Base-by-base conservation (phyloP, 2,113 vertebrate genomes). In the Ciconia maguari region DNA sequence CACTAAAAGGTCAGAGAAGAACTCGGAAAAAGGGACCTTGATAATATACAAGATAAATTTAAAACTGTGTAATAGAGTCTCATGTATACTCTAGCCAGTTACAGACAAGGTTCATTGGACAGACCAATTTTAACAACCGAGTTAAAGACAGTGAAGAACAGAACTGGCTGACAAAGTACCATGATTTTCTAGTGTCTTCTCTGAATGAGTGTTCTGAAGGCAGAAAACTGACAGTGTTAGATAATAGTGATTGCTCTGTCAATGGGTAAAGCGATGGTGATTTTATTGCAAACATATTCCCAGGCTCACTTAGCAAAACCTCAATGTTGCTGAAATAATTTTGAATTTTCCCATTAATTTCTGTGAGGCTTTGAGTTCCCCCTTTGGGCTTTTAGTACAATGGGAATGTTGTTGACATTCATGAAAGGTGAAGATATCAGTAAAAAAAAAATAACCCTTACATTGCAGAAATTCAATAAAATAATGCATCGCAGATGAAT, bases 401-500 rank as follows among this genome's bases (percentile, higher is more conserved):
- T 64, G 44, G 60, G 52, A 94, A 93, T 48, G 69, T 51, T 92
- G 83, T 55, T 93, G 89, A 94, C 48, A 78, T 84, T 92, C 61
- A 71, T 4, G 1, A 84, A 95, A 90, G 80, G 77, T 93, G 83
- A 84, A 81, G 83, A 87, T 84, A 91, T 60, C 27, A 9, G 13
- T 49, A 16, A 75, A 93, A 93, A 79, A 90, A 90, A 65, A 57
- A 25, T 13, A 90, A 34, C 26, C 7, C 38, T 80, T 86, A 58
- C 51, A 66, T 20, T 87, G 83, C 44, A 89, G 64, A 89, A 89
- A 75, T 94, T 94, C 83, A 83, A 89, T 76, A 84, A 90, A 92
- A 92, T 94, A 94, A 96, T 91, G 64, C 44, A 89, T 87, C 34
- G 61, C 88, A 96, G 92, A 80, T 87, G 74, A 92, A 81, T 15